A percentile compares a stretch with the other conserved stretches of the same genome.
These are phyloP conservation scores for Tylochromis polylepis DNA, from an alignment of 2,113 vertebrate genomes.

Conservation along the genomic window DNA sequence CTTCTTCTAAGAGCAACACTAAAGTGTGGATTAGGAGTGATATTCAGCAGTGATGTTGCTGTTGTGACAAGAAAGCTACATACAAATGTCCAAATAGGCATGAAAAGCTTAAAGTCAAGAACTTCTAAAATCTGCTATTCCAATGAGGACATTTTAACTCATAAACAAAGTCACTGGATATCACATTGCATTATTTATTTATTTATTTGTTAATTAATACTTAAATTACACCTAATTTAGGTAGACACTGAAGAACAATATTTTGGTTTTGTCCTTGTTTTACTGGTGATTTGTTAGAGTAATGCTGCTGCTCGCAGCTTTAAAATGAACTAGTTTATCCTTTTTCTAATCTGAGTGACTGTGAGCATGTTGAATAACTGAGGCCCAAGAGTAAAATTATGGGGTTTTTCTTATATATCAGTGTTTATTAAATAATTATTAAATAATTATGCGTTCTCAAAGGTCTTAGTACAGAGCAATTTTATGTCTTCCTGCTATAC, in stretches of 20 bases:
- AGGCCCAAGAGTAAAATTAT: not conserved
- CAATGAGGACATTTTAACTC: not conserved
- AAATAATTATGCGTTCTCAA: not conserved
- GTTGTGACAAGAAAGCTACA: not conserved
- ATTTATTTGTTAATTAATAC: not conserved
- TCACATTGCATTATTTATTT: not conserved
- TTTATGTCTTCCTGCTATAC: not conserved
- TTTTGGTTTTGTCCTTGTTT: fast-evolving
- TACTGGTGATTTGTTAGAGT: no score
- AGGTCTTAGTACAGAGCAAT: not conserved
- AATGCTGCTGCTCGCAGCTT: not conserved
- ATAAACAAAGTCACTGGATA: not conserved
- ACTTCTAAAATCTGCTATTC: not conserved
- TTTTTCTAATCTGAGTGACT: not conserved
- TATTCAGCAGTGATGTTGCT: not conserved
- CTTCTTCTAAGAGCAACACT: not conserved
- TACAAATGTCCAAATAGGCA: not conserved
- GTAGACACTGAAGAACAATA: not conserved
- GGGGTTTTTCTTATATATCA: fast-evolving
- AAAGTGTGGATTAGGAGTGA: not conserved
- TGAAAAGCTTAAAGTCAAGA: not conserved
- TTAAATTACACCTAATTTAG: not conserved
- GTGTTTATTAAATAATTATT: not conserved
- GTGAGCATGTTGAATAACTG: not conserved
- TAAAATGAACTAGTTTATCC: no score